A percentile compares a stretch with the other conserved stretches of the same genome.
phyloP scores from a whole-genome alignment of 1,140 invertebrate genomes.

The Zaprionus tsacasi region DNA sequence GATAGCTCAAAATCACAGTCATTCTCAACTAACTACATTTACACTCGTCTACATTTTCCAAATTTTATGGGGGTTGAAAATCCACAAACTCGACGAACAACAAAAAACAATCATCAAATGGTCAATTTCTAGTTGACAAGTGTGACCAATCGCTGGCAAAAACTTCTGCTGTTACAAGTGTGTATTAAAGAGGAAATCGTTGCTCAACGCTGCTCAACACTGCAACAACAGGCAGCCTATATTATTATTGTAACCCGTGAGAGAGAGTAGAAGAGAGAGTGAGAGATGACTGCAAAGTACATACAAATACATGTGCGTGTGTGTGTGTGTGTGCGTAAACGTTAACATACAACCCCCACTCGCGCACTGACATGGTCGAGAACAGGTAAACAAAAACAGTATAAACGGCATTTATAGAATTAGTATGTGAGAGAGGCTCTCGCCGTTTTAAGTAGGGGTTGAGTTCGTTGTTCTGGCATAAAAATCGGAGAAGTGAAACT shows the following conservation, averaged over 20 bases:
- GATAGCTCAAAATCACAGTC: conserved; percentile 21
- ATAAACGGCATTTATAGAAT: conserved; percentile 48
- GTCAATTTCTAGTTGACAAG: conserved; percentile 32
- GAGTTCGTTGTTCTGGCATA: conserved; percentile 27
- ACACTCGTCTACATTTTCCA: conserved; percentile 13
- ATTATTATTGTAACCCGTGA: conserved; percentile 24
- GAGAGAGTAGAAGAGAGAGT: conserved; percentile 12
- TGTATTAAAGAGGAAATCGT: conserved; percentile 24
- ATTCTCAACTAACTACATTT: conserved; percentile 25
- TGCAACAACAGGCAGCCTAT: conserved; percentile 14
- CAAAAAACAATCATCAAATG: conserved; percentile 32
- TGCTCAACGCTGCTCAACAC: conserved; percentile 25
- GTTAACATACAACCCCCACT: conserved; percentile 27
- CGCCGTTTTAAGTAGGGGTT: conserved; percentile 32
- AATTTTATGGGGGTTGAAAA: conserved; percentile 18
- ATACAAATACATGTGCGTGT: conserved; percentile 12
- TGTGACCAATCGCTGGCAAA: conserved; percentile 29
- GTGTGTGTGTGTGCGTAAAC: background rate
- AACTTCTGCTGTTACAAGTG: conserved; percentile 26
- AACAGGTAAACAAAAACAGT: conserved; percentile 54
- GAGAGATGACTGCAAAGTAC: conserved; percentile 16
- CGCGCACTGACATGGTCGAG: conserved; percentile 1
- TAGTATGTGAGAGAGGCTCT: conserved; percentile 31
- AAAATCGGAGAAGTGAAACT: conserved; percentile 30
- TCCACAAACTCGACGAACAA: background rate